Conservation (phyloP, 2,113 vertebrate genomes). For the Colistium nudipinnis region DNA sequence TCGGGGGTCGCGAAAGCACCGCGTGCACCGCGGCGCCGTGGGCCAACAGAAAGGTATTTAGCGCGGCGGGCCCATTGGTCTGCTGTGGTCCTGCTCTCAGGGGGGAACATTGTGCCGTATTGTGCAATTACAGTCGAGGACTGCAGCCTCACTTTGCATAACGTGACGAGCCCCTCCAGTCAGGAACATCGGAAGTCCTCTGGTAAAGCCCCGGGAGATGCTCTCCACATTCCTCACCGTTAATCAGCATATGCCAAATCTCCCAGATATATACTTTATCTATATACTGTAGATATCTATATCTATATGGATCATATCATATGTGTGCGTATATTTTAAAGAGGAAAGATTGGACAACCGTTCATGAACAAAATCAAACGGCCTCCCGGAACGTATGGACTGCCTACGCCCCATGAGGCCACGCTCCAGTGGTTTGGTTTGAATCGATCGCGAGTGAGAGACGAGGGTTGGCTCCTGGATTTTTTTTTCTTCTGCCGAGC, state of each 20-base stretch:
- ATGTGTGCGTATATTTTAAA: no score
- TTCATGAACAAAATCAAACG: no score
- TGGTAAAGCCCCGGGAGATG: neutral
- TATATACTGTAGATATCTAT: no score
- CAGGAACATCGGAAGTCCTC: neutral
- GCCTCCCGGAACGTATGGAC: no score
- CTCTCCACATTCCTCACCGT: neutral
- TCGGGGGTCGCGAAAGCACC: neutral
- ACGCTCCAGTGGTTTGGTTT: no score
- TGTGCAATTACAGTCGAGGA: neutral
- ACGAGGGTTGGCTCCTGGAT: neutral
- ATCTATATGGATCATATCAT: no score
- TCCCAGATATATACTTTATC: no score
- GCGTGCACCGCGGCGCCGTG: neutral
- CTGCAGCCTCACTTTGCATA: constrained; percentile 5
- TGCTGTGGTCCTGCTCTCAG: neutral
- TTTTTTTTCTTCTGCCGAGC: neutral
- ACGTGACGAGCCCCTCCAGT: neutral
- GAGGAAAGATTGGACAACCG: no score
- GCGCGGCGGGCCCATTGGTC: neutral
- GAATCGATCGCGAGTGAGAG: neutral
- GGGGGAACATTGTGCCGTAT: neutral
- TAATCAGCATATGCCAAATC: neutral
- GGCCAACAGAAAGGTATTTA: neutral
- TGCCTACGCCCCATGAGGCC: no score